Evolutionary conservation across 2,888 invertebrate genomes (phyloP).

Genomic region (Branchellion lobata): DNA sequence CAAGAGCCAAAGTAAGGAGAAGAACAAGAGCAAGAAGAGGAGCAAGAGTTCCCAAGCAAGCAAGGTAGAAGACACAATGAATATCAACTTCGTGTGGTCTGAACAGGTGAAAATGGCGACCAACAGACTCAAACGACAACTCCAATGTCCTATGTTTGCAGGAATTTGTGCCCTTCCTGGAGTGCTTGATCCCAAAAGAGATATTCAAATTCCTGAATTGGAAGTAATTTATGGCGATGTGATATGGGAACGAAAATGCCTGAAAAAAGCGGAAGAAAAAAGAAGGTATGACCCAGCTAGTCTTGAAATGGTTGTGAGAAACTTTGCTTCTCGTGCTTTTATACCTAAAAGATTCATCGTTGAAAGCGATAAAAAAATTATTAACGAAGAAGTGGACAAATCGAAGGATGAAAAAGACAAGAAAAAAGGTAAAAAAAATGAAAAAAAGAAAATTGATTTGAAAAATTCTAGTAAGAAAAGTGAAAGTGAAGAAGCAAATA

Average conservation of each 20-base stretch:
- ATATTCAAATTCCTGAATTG: background rate
- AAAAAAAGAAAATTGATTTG: background rate
- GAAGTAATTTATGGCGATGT: background rate
- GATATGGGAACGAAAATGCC: background rate
- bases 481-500: background rate
- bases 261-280: background rate
- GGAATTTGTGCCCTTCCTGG: background rate
- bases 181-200: background rate
- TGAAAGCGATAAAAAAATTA: background rate
- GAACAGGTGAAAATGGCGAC: background rate
- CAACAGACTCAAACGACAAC: background rate
- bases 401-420: background rate
- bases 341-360: background rate
- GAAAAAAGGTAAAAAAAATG: background rate
- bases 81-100: conserved; percentile 6
- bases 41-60: background rate
- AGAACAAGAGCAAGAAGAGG: background rate
- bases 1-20: too few relatives aligned
- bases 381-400: background rate
- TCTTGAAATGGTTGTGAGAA: background rate
- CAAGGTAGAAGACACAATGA: background rate
- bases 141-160: background rate
- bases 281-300: background rate
- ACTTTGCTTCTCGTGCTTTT: background rate
- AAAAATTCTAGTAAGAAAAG: background rate